A percentile compares a stretch with the other conserved stretches of the same genome.
phyloP scores from a whole-genome alignment of 2,797 vertebrate species.

The Acrossocheilus fasciatus region DNA sequence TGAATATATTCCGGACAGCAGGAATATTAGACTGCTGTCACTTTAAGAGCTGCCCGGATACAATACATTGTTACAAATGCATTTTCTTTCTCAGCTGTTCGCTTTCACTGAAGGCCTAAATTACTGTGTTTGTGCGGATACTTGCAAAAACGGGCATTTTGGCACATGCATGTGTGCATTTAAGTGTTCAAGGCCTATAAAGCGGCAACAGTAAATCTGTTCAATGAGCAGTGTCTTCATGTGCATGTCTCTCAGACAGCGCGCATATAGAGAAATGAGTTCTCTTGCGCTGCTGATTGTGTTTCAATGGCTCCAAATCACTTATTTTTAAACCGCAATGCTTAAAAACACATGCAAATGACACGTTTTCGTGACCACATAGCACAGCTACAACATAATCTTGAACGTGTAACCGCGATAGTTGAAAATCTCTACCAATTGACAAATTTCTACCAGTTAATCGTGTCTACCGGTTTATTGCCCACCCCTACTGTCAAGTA shows the following conservation, averaged over 20 bases:
- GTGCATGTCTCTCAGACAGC: background rate
- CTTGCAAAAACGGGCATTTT: background rate
- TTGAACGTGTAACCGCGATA: no score
- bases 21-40: no score
- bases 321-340: background rate
- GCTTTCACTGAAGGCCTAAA: no score
- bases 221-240: background rate
- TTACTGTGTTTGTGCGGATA: background rate
- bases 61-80: background rate
- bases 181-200: background rate
- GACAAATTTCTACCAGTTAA: background rate
- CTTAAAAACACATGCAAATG: background rate
- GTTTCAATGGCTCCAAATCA: background rate
- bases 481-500: background rate
- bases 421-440: background rate
- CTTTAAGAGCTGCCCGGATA: no score
- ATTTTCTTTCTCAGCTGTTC: background rate
- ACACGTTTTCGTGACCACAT: background rate
- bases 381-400: no score
- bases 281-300: background rate
- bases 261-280: background rate
- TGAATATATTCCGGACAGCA: no score
- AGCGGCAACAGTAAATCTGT: background rate
- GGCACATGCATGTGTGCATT: background rate
- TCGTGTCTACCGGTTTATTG: background rate